Evolutionary conservation across 2,113 vertebrate genomes (phyloP).

Genomic region (Eubucco bourcierii): DNA sequence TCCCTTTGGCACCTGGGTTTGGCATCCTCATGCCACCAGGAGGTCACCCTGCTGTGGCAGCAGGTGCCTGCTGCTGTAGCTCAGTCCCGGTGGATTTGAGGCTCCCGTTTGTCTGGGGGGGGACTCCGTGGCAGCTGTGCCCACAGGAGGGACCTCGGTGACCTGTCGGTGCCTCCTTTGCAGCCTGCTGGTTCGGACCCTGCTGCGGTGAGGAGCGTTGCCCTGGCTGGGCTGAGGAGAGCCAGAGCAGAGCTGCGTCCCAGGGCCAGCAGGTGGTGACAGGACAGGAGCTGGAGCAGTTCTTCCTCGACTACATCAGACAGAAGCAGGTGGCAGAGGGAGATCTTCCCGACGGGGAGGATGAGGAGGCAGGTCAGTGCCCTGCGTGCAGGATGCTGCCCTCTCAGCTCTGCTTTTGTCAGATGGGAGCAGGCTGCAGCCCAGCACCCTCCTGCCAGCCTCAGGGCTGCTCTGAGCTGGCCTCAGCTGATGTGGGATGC

Average conservation of each 20-base stretch:
- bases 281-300: conserved; percentile 69
- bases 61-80: background rate
- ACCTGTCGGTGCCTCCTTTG: background rate
- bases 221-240: background rate
- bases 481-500: background rate
- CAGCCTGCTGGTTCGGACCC: conserved; percentile 81
- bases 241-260: background rate
- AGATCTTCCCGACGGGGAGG: conserved; percentile 71
- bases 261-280: background rate
- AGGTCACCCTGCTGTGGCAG: background rate
- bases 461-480: conserved; percentile 20
- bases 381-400: background rate
- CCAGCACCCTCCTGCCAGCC: background rate
- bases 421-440: background rate
- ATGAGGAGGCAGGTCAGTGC: conserved; percentile 67
- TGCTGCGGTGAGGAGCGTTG: background rate
- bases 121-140: background rate
- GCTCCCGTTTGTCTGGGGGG: accelerated
- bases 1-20: background rate
- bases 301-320: conserved; percentile 82
- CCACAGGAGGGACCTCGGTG: background rate
- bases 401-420: background rate
- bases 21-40: accelerated
- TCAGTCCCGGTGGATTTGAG: background rate
- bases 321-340: conserved; percentile 87